These are phyloP conservation scores for Nestor notabilis DNA, from an alignment of 2,113 vertebrate species.

Conservation along the genomic window DNA sequence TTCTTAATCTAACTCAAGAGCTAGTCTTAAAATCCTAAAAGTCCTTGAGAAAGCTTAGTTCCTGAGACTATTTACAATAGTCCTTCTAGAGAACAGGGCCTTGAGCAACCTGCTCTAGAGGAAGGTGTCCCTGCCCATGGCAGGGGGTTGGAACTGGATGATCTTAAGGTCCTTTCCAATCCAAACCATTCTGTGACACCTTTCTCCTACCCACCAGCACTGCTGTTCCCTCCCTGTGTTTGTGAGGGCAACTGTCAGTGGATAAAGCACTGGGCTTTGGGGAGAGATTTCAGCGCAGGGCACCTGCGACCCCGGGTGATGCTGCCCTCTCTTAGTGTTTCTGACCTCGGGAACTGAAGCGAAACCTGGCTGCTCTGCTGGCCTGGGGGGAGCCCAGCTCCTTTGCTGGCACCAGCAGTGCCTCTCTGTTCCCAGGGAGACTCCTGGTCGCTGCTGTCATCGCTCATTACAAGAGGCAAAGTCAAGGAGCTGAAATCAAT, in stretches of 20 bases:
- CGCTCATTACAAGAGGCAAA: fast-evolving
- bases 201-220: not conserved
- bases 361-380: fast-evolving
- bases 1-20: not conserved
- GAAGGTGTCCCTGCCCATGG: not conserved
- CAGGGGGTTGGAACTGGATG: not conserved
- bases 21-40: not conserved
- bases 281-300: not conserved
- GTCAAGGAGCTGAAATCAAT: not conserved
- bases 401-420: not conserved
- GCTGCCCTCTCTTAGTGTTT: not conserved
- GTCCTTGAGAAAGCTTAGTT: not conserved
- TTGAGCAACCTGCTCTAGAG: not conserved
- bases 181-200: not conserved
- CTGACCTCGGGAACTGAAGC: not conserved
- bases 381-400: not conserved
- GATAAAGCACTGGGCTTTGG: not conserved
- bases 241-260: not conserved
- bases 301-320: not conserved
- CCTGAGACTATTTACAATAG: not conserved
- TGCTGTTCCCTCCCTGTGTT: not conserved
- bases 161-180: not conserved
- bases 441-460: not conserved
- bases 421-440: not conserved
- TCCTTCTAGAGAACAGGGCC: not conserved